Base-by-base conservation (phyloP, 1,140 invertebrate species). In the Bombus huntii region DNA sequence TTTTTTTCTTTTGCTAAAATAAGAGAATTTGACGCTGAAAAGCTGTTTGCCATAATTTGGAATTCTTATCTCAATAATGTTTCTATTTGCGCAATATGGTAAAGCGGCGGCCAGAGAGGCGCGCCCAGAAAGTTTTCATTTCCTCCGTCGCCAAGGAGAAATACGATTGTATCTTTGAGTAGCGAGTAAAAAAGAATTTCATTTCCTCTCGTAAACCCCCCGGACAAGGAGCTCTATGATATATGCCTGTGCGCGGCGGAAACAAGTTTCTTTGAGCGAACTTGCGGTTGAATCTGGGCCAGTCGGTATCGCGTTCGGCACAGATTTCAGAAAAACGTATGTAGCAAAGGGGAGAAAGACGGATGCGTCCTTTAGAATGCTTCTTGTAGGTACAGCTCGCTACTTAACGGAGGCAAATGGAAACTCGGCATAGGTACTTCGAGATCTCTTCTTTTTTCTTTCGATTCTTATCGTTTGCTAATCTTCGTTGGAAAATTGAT, bases 151-250 rank as follows among this genome's bases (percentile, higher is more conserved):
- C 39, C 62, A 39, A 22, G 53, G 70, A 79, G 85, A 89, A 85
- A 87, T 59, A 81, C 78, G 88, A 90, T 90, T 90, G 81, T 89
- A 87, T 77, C 86, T 85, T 68, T 82, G 62, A 90, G 89, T 39
- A 82, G 68, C 65, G 74, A 87, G 78, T 89, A 87, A 87, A 90
- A 85, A 89, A 81, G 71, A 90, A 90, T 90, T 90, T 90, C 89
- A 90, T 90, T 85, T 90, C 88, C 86, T 87, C 75, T 81, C 68
- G 79, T 87, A 90, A 90, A 85, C 62, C 68, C 10, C 57, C 59
- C 59, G 82, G 57, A 68, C 66, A 71, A 82, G 44, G 68, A 87
- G 81, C 66, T 66, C 59, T 53, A 31, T 78, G 76, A 89, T 85
- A 72, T 65, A 82, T 82, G 81, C 65, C 53, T 80, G 70, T 71